A percentile compares a stretch with the other conserved stretches of the same genome.
phyloP scores from a whole-genome alignment of 1,140 invertebrate species.

The Diprion similis region DNA sequence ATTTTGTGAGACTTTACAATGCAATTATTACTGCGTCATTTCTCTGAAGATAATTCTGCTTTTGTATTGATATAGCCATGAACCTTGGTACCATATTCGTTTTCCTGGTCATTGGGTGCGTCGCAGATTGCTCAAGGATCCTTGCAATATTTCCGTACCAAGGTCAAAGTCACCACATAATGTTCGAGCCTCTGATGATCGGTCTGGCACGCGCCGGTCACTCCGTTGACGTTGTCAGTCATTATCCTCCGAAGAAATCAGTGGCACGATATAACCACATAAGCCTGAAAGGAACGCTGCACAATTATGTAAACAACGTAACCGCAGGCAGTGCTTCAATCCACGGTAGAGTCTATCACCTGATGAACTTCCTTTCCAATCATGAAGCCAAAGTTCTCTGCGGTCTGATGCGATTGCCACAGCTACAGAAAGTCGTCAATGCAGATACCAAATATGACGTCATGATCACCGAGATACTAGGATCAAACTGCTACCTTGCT shows the following conservation, averaged over 20 bases:
- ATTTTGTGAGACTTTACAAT: too few species aligned
- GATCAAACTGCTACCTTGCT: background rate
- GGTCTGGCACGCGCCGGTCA: slow-evolving; percentile 60
- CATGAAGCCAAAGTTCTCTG: background rate
- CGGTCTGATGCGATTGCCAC: background rate
- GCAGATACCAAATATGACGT: background rate
- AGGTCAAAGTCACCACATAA: slow-evolving; percentile 57
- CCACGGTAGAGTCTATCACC: background rate
- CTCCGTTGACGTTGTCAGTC: slow-evolving; percentile 51
- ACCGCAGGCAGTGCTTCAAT: background rate
- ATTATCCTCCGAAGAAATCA: slow-evolving; percentile 40
- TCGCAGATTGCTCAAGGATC: slow-evolving; percentile 42
- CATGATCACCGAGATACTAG: background rate
- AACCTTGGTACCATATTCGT: too few species aligned
- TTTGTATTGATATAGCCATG: too few species aligned
- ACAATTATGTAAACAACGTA: background rate
- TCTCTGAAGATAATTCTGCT: too few species aligned
- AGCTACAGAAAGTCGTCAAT: background rate
- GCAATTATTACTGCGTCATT: too few species aligned
- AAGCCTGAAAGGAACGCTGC: background rate
- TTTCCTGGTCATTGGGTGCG: background rate
- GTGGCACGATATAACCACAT: slow-evolving; percentile 48
- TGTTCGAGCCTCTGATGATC: slow-evolving; percentile 55
- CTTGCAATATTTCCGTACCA: slow-evolving; percentile 58
- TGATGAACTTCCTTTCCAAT: background rate